Conservation (phyloP, 2,888 invertebrate species). For the Troglohyphantes excavatus region DNA sequence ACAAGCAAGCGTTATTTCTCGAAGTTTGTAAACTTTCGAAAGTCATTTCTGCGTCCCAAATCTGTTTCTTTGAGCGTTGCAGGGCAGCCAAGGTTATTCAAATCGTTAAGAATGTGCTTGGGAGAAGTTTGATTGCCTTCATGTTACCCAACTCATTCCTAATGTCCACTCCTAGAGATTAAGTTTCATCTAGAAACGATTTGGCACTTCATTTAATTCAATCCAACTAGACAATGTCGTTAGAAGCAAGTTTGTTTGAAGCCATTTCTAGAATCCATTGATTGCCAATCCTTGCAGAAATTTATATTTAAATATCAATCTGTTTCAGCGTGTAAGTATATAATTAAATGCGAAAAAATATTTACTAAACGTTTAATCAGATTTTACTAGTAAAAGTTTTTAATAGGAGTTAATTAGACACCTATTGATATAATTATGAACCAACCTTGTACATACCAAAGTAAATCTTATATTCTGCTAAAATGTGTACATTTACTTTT, state of each 20-base stretch:
- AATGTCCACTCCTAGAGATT: constrained; percentile 78
- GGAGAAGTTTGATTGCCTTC: constrained; percentile 76
- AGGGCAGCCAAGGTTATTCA: constrained; percentile 72
- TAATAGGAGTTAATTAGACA: no score
- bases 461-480: no score
- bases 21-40: constrained; percentile 62
- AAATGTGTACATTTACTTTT: no score
- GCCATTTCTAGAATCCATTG: constrained; percentile 26
- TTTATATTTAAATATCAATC: neutral
- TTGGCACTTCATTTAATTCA: constrained; percentile 76
- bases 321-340: neutral
- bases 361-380: no score
- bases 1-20: constrained; percentile 52
- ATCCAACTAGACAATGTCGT: constrained; percentile 66
- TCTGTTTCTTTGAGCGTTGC: constrained; percentile 73
- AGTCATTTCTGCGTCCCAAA: constrained; percentile 57
- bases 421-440: no score
- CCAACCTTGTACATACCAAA: no score
- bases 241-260: constrained; percentile 23
- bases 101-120: constrained; percentile 72
- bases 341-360: no score
- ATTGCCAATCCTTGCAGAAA: constrained; percentile 32
- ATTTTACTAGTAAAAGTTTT: no score
- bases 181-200: constrained; percentile 76
- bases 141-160: constrained; percentile 76